Conservation (phyloP, 1,140 invertebrate species). For the Oedothorax gibbosus region DNA sequence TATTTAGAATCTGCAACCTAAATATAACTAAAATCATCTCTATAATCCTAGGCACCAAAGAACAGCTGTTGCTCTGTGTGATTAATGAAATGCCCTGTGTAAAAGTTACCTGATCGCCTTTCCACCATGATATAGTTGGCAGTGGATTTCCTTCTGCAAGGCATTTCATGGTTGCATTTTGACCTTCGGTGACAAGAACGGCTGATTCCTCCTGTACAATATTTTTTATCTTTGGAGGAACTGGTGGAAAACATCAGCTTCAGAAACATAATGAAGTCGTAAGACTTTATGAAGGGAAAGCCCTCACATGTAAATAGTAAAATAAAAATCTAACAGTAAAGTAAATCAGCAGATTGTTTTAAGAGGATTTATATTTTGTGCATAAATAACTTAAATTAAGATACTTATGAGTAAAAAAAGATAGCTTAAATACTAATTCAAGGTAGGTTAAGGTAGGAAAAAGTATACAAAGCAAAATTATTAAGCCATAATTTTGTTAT, state of each 20-base stretch:
- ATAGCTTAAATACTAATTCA: too few relatives aligned
- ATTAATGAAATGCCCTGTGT: neutral
- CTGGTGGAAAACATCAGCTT: constrained; percentile 61
- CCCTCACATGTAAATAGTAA: constrained; percentile 45
- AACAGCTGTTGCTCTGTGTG: too few relatives aligned
- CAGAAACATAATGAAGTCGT: constrained; percentile 60
- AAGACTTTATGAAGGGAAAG: constrained; percentile 53
- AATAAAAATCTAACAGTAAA: neutral
- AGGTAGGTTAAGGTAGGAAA: neutral
- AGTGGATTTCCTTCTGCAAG: constrained; percentile 58
- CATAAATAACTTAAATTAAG: too few relatives aligned
- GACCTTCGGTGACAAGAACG: constrained; percentile 20
- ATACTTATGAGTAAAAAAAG: too few relatives aligned
- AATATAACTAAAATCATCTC: neutral
- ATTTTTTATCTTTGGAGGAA: constrained; percentile 56
- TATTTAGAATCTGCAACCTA: neutral
- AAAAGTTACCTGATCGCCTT: constrained; percentile 48
- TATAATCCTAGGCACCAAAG: neutral
- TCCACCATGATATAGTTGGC: constrained; percentile 61
- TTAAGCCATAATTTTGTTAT: too few relatives aligned
- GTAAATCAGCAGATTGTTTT: neutral
- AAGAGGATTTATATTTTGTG: too few relatives aligned
- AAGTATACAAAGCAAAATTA: neutral
- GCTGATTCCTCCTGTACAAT: constrained; percentile 31
- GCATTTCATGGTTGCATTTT: constrained; percentile 58